Evolutionary conservation across 2,888 invertebrate genomes (phyloP).

Genomic region (Caenorhabditis panamensis): DNA sequence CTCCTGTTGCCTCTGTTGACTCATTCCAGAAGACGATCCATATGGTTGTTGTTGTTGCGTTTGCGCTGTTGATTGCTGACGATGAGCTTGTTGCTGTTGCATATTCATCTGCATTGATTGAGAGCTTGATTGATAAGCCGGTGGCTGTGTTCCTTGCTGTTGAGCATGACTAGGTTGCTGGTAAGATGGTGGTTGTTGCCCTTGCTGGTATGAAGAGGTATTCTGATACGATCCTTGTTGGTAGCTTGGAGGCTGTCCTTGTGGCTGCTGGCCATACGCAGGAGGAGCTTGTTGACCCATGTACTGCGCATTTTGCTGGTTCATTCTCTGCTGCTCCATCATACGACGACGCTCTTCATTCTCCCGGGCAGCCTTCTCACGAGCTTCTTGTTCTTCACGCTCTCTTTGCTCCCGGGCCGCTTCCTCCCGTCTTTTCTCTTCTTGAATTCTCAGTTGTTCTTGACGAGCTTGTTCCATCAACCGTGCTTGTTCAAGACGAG

Average conservation of each 20-base stretch:
- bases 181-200: slow-evolving; percentile 33
- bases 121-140: slow-evolving; percentile 29
- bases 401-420: not conserved
- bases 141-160: slow-evolving; percentile 33
- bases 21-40: slow-evolving; percentile 5
- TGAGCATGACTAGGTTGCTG: slow-evolving; percentile 34
- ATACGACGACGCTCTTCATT: slow-evolving; percentile 16
- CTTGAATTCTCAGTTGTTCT: not conserved
- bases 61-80: slow-evolving; percentile 11
- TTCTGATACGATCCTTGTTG: slow-evolving; percentile 44
- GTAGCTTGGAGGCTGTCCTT: slow-evolving; percentile 41
- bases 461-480: not conserved
- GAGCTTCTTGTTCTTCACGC: slow-evolving; percentile 13
- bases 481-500: not conserved
- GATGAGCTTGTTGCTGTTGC: slow-evolving; percentile 37
- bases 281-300: slow-evolving; percentile 38
- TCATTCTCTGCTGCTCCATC: slow-evolving; percentile 18
- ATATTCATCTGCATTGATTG: slow-evolving; percentile 51
- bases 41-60: slow-evolving; percentile 13
- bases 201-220: slow-evolving; percentile 18
- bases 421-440: not conserved
- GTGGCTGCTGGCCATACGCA: slow-evolving; percentile 24
- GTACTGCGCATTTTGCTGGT: slow-evolving; percentile 27
- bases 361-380: not conserved
- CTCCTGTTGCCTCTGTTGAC: slow-evolving; percentile 18